Percentiles rank a stretch among this genome's conserved stretches.
phyloP scores from a whole-genome alignment of 2,113 vertebrate genomes.

The Alces alces region DNA sequence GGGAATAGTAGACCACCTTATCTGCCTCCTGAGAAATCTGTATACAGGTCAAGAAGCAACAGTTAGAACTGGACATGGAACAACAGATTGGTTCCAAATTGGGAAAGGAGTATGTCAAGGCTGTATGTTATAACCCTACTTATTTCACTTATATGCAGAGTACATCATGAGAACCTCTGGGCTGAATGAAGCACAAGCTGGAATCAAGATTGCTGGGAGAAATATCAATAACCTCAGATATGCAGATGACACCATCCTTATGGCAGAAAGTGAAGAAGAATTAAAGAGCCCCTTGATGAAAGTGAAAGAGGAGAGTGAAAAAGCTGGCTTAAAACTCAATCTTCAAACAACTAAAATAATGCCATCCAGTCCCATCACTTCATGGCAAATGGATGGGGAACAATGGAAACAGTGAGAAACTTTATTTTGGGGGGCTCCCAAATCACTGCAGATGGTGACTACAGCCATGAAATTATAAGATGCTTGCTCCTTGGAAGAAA shows the following conservation, averaged over 20 bases:
- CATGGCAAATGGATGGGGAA: background rate
- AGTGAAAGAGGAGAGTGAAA: background rate
- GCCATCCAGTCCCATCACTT: background rate
- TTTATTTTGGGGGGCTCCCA: background rate
- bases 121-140: background rate
- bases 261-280: background rate
- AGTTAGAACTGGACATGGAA: background rate
- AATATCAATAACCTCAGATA: background rate
- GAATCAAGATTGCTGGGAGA: background rate
- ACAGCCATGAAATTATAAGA: background rate
- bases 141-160: background rate
- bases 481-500: background rate
- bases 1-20: background rate
- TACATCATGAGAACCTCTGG: background rate
- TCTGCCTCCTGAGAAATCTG: background rate
- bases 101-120: background rate
- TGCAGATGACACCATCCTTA: background rate
- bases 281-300: background rate
- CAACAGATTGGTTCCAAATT: background rate
- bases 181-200: background rate
- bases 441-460: background rate
- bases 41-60: background rate
- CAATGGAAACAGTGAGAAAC: background rate
- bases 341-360: background rate
- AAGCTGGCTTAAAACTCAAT: background rate